Evolutionary conservation across 2,888 invertebrate genomes (phyloP), one percentile per base, ranked within the genome.

Genomic region (Leucoptera coffeella): DNA sequence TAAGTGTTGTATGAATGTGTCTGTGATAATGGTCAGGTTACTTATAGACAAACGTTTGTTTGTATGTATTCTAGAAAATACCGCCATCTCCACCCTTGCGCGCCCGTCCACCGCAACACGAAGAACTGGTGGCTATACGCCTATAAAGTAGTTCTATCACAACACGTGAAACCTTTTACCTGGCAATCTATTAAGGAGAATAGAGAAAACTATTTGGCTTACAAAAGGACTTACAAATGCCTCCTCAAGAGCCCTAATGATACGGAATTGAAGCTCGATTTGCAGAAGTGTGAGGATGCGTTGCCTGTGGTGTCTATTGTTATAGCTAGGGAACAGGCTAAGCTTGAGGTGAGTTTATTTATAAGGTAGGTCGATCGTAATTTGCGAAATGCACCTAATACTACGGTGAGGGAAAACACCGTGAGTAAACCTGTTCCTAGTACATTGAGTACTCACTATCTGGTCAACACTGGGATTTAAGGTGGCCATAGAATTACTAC

Each of bases 91-190:
- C 76, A 76, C 34, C 82, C 83, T 0, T 67, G 73, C 1, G 60
- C 72, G 0, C 69, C 73, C 0, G 52, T 81, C 2, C 48, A 56
- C 14, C 76, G 77, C 29, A 75, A 82, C 42, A 60, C 69, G 2
- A 73, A 65, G 36, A 69, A 71, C 20, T 88, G 86, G 85, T 88
- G 88, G 88, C 73, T 60, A 20, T 88, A 88, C 47, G 83, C 83
- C 0, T 82, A 74, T 46, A 75, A 75, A 33, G 79, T 80, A 4
- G 73, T 85, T 1, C 42, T 87, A 2, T 82, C 85, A 38, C 82
- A 86, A 38, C 64, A 81, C 15, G 74, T 88, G 2, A 61, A 77
- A 12, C 85, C 87, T 0, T 85, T 80, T 50, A 81, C 83, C 0
- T 89, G 87, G 87, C 56, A 72, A 2, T 73, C 78, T 24, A 78